phyloP scores from a whole-genome alignment of 2,113 vertebrate genomes.

The Tetrax tetrax region DNA sequence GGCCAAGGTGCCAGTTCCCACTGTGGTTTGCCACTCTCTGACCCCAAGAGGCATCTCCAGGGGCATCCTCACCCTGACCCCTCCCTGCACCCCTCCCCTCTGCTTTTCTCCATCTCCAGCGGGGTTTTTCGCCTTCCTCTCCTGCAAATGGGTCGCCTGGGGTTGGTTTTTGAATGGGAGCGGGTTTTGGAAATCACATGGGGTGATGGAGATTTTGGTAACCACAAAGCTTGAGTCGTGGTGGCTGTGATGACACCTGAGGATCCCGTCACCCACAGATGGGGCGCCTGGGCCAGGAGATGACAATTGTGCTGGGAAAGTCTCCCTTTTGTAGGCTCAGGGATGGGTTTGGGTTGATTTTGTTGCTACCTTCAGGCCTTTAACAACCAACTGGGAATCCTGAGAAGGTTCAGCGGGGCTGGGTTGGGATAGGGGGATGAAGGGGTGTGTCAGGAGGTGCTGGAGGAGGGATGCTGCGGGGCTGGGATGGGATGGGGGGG shows the following conservation, averaged over 20 bases:
- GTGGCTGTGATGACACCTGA: not conserved
- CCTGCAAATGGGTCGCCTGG: rapidly evolving
- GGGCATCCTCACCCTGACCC: not conserved
- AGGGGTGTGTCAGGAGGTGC: not conserved
- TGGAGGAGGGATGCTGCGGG: not conserved
- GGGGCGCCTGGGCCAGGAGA: not conserved
- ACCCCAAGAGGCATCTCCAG: not conserved
- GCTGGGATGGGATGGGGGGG: not conserved
- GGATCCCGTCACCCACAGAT: rapidly evolving
- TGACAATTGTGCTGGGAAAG: not conserved
- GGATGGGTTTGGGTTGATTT: not conserved
- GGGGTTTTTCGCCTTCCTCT: not conserved
- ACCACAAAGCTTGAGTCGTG: not conserved
- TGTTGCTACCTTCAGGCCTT: not conserved
- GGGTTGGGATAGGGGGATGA: not conserved
- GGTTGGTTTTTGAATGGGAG: not conserved
- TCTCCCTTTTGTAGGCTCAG: not conserved
- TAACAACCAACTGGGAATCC: not conserved
- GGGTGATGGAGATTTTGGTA: not conserved
- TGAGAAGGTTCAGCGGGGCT: rapidly evolving
- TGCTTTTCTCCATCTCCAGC: not conserved
- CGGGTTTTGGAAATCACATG: not conserved
- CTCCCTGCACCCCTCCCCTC: rapidly evolving
- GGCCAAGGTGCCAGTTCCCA: not conserved
- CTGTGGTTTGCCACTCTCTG: rapidly evolving